A percentile compares a stretch with the other conserved stretches of the same genome.
Evolutionary conservation across 2,113 vertebrate genomes (phyloP).

Genomic region (Ondatra zibethicus): DNA sequence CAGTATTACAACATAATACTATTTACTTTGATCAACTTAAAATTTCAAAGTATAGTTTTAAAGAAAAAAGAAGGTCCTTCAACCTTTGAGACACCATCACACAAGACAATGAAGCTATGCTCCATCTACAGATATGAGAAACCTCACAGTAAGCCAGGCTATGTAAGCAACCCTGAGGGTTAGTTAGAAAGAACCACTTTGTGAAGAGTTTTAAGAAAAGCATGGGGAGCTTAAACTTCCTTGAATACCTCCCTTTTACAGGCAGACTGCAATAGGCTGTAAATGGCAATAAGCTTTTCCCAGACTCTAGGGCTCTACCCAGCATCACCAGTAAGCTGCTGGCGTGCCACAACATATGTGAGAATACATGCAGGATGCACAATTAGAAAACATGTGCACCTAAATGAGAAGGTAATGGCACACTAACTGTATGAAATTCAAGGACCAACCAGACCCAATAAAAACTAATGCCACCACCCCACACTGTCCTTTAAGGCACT

Average conservation of each 20-base stretch:
- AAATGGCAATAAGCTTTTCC: neutral
- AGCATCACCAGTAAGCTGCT: neutral
- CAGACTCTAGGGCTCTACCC: neutral
- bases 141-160: neutral
- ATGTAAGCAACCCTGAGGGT: neutral
- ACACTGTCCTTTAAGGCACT: neutral
- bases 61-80: slow-evolving; percentile 47
- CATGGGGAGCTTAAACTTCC: neutral
- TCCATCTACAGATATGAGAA: slow-evolving; percentile 38
- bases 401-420: neutral
- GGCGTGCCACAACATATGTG: neutral
- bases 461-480: neutral
- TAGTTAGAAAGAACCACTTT: neutral
- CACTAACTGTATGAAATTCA: neutral
- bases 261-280: neutral
- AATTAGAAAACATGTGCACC: neutral
- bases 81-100: neutral
- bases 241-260: neutral
- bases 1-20: neutral
- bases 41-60: slow-evolving; percentile 7
- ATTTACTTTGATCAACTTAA: slow-evolving; percentile 2
- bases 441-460: neutral
- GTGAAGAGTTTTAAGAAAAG: neutral
- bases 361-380: neutral
- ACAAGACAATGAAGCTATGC: neutral